Evolutionary conservation across 2,797 vertebrate species (phyloP), one percentile per base, ranked within the genome.

Genomic region (Podarcis siculus): DNA sequence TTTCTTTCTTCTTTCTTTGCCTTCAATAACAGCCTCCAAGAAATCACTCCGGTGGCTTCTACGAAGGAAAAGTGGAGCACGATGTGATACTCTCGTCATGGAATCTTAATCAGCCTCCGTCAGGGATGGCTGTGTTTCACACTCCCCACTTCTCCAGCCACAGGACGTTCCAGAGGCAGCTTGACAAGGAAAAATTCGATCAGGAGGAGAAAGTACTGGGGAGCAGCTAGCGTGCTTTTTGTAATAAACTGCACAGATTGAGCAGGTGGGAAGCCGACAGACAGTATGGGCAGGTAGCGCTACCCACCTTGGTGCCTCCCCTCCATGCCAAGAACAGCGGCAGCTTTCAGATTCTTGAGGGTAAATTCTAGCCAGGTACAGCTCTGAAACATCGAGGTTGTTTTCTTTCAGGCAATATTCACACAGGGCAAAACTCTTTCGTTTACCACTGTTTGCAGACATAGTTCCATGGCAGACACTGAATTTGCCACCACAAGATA

Each of bases 31-130:
- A 71, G 92, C 82, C 91, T 86, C 90, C 85, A 82, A 87, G 89
- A 64, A 92, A 49, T 1, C 0, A 75, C 86, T 79, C 69, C 85
- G 93, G 79, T 72, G 90, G 45, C 88, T 89, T 72, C 88, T 89
- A 82, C 6, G 23, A 80, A 75, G 37, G n/a, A 58, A 88, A 86
- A 87, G 85, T n/a, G 8, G 88, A 90, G 89, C 90, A 93, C 86
- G 88, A 89, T 64, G 12, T 5, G 49, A 72, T 73, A 45, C 27
- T 89, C 86, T 93, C 87, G 93, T 93, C 87, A 85, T 79, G 75
- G 86, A 73, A 90, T 90, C 93, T 94, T 93, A 94, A 95, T 94
- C 90, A 17, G 27, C 8, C 30, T 45, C 73, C 39, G 5, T 45
- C 58, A 27, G 12, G 85, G 45, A 79, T 79, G 58, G 55, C 27